Conservation (phyloP, 1,140 invertebrate genomes). For the Plodia interpunctella region DNA sequence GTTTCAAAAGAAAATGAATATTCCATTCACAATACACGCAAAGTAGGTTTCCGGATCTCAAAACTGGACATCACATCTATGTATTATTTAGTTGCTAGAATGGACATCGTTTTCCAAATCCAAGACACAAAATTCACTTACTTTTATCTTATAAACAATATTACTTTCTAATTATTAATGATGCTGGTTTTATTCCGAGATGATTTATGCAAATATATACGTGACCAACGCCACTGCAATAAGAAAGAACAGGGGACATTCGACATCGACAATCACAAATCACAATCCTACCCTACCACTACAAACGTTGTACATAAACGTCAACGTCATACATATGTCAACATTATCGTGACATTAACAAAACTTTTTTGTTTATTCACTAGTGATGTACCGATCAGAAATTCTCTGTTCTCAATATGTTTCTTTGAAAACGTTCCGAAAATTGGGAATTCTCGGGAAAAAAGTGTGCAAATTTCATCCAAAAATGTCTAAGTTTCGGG, state of each 20-base stretch:
- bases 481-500: too few relatives aligned
- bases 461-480: too few relatives aligned
- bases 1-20: constrained; percentile 16
- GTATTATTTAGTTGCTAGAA: constrained; percentile 14
- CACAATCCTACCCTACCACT: background rate
- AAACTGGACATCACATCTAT: constrained; percentile 27
- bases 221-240: constrained; percentile 6
- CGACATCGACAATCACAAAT: background rate
- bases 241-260: constrained; percentile 1
- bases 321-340: background rate
- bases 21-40: constrained; percentile 10
- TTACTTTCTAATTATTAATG: background rate
- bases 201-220: background rate
- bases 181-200: background rate
- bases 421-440: too few relatives aligned
- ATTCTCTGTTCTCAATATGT: too few relatives aligned
- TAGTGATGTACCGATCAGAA: too few relatives aligned
- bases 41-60: constrained; percentile 71
- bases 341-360: background rate
- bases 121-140: constrained; percentile 15
- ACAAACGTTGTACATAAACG: background rate
- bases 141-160: constrained; percentile 2
- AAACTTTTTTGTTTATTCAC: background rate
- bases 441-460: too few relatives aligned
- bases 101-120: background rate